A percentile compares a stretch with the other conserved stretches of the same genome.
These are phyloP conservation scores for Morone chrysops DNA, from an alignment of 2,113 vertebrate genomes.

Conservation along the genomic window DNA sequence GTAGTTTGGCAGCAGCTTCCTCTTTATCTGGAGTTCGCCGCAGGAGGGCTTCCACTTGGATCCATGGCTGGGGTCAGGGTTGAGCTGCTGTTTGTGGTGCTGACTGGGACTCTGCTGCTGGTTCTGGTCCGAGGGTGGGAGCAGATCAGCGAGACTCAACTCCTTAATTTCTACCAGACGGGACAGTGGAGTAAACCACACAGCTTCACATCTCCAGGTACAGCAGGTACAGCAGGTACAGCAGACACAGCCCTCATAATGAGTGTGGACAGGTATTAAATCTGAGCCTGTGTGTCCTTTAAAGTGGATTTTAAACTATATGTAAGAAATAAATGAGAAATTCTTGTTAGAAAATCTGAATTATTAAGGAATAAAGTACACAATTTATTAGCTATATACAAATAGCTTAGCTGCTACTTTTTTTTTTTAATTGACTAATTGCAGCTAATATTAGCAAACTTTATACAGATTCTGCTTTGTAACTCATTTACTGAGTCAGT, in stretches of 20 bases:
- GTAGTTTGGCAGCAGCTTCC: fast-evolving
- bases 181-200: neutral
- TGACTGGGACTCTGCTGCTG: conserved; percentile 40
- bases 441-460: neutral
- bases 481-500: neutral
- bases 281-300: no score
- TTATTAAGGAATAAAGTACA: neutral
- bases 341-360: no score
- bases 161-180: neutral
- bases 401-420: neutral
- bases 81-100: conserved; percentile 22
- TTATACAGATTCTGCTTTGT: neutral
- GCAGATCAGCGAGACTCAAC: neutral
- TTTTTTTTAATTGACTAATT: no score
- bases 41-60: neutral
- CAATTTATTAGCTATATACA: neutral
- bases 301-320: no score
- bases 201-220: neutral
- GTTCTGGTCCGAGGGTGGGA: conserved; percentile 36
- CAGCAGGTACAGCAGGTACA: no score
- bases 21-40: neutral
- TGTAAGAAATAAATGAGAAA: neutral
- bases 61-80: conserved; percentile 55
- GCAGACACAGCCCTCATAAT: neutral
- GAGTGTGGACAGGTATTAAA: no score